phyloP scores from a whole-genome alignment of 2,888 invertebrate species.

The Caenorhabditis panamensis region DNA sequence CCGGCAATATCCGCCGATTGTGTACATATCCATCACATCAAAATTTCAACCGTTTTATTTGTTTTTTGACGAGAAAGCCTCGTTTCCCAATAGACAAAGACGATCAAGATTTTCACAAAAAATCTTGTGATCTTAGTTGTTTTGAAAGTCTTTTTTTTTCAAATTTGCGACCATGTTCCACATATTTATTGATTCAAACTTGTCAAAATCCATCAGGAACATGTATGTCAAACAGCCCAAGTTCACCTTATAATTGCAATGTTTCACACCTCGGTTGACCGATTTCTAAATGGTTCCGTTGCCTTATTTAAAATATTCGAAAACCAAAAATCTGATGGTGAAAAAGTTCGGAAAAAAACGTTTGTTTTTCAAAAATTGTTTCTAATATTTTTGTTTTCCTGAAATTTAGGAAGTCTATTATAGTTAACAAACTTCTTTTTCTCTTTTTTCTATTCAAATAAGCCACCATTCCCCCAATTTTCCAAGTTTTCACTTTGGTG shows the following conservation, averaged over 20 bases:
- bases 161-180: too few relatives aligned
- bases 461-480: constrained; percentile 7
- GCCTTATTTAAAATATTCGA: too few relatives aligned
- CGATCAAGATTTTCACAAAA: too few relatives aligned
- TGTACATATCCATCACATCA: background rate
- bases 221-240: too few relatives aligned
- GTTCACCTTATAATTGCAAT: background rate
- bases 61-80: background rate
- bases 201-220: too few relatives aligned
- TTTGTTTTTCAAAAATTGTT: too few relatives aligned
- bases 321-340: too few relatives aligned
- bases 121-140: background rate
- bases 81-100: too few relatives aligned
- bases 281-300: background rate
- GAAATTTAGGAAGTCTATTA: too few relatives aligned
- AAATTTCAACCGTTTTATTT: background rate
- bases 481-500: constrained; percentile 16
- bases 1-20: background rate
- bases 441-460: background rate
- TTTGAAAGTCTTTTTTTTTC: background rate
- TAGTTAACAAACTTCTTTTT: background rate
- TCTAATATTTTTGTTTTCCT: too few relatives aligned
- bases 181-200: too few relatives aligned
- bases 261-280: constrained; percentile 2
- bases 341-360: constrained; percentile 24